Evolutionary conservation across 2,113 vertebrate genomes (phyloP).

Genomic region (Microtus oregoni): DNA sequence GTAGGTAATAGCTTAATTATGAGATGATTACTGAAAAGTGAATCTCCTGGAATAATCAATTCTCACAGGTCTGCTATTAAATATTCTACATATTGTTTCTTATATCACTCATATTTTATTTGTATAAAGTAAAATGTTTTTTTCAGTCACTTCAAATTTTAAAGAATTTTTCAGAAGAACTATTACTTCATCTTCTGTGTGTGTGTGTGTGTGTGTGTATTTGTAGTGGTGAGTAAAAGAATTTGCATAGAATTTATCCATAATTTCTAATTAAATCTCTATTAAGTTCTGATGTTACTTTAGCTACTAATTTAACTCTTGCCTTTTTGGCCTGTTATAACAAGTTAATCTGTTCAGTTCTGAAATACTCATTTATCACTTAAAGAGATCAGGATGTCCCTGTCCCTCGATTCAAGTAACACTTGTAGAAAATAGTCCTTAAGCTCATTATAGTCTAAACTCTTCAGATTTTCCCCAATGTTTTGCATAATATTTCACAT

Average conservation of each 20-base stretch:
- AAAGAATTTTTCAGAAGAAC: background rate
- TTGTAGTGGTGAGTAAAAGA: background rate
- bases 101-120: background rate
- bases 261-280: background rate
- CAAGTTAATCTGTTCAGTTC: background rate
- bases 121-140: background rate
- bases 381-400: background rate
- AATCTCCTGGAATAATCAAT: no score
- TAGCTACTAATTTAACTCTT: background rate
- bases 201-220: background rate
- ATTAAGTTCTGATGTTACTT: background rate
- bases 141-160: background rate
- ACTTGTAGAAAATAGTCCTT: background rate
- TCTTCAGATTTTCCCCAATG: background rate
- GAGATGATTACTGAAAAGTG: no score
- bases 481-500: background rate
- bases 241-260: background rate
- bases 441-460: background rate
- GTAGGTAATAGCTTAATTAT: no score
- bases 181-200: background rate
- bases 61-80: background rate
- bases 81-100: background rate
- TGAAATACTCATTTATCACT: background rate
- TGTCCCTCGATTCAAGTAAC: slow-evolving; percentile 20
- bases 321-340: background rate